A percentile compares a stretch with the other conserved stretches of the same genome.
These are phyloP conservation scores for Charaxes varanes DNA, from an alignment of 1,140 invertebrate species.

Conservation along the genomic window DNA sequence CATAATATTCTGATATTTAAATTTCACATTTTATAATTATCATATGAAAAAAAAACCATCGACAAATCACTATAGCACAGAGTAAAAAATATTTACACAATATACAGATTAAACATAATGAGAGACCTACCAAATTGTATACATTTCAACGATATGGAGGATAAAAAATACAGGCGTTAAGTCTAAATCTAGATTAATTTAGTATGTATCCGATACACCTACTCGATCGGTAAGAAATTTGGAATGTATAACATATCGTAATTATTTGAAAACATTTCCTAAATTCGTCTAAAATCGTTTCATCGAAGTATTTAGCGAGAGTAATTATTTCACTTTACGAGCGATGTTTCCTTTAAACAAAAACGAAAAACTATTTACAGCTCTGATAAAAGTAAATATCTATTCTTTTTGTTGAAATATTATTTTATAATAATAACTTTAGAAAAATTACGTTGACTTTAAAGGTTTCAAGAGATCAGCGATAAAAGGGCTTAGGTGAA, in stretches of 20 bases:
- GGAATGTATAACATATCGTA: slow-evolving; percentile 42
- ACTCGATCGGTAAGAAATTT: slow-evolving; percentile 36
- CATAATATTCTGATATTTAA: neutral
- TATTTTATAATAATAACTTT: too few relatives aligned
- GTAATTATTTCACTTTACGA: too few relatives aligned
- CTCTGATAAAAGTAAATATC: too few relatives aligned
- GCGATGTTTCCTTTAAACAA: too few relatives aligned
- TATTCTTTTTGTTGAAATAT: too few relatives aligned
- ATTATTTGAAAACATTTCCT: slow-evolving; percentile 18
- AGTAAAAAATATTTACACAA: slow-evolving; percentile 41
- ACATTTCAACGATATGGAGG: slow-evolving; percentile 15
- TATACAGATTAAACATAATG: slow-evolving; percentile 25
- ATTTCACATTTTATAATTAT: neutral
- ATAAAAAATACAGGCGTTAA: slow-evolving; percentile 9
- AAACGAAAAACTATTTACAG: too few relatives aligned
- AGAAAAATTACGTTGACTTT: slow-evolving; percentile 1
- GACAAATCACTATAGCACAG: slow-evolving; percentile 5
- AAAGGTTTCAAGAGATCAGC: slow-evolving; percentile 1
- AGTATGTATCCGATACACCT: slow-evolving; percentile 9
- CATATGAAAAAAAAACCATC: neutral
- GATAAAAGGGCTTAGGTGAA: too few relatives aligned
- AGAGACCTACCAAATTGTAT: slow-evolving; percentile 16
- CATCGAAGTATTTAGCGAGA: slow-evolving; percentile 4
- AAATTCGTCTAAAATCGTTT: slow-evolving; percentile 6
- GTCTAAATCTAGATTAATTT: slow-evolving; percentile 15